Evolutionary conservation across 1,140 invertebrate species (phyloP), one percentile per base, ranked within the genome.

Genomic region (Drosophila persimilis): DNA sequence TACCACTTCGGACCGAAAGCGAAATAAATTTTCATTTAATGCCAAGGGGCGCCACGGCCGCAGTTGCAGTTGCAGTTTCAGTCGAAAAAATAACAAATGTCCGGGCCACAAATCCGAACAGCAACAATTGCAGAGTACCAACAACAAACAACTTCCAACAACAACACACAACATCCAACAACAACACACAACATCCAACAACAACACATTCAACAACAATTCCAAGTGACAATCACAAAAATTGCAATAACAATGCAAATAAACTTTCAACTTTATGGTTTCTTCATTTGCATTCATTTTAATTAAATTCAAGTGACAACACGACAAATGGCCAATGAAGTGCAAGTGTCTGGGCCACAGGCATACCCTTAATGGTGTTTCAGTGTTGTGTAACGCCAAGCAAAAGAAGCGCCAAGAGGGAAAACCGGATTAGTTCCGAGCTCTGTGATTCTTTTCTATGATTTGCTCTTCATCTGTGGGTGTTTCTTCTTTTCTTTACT

Each of bases 181-280:
- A 24, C 22, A 24, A 24, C 22, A 24, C 2, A 24, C 4, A 24
- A n/a, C n/a, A n/a, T n/a, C n/a, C n/a, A n/a, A n/a, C n/a, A n/a
- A 1, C 22, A 24, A 24, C 22, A 35, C 8, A 35, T 35, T 35
- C 17, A 56, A 41, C 35, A 59, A 35, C 31, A 35, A 35, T 53
- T 58, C 43, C 52, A 62, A 75, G 63, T 75, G 76, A 80, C 70
- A 80, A 80, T 65, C 64, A 51, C 74, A 77, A 73, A 39, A 47
- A 60, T 75, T 75, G 73, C 74, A 71, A 72, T 71, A 50, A 61
- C 48, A 72, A 66, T 53, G 41, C 35, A 78, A 77, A 78, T 65
- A 73, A 78, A 77, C 59, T 72, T 55, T 60, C 65, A 78, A 66
- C 55, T 78, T 72, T 72, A 66, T 67, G 56, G 58, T 77, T 81